phyloP scores from a whole-genome alignment of 2,113 vertebrate genomes.

The Cheilinus undulatus region DNA sequence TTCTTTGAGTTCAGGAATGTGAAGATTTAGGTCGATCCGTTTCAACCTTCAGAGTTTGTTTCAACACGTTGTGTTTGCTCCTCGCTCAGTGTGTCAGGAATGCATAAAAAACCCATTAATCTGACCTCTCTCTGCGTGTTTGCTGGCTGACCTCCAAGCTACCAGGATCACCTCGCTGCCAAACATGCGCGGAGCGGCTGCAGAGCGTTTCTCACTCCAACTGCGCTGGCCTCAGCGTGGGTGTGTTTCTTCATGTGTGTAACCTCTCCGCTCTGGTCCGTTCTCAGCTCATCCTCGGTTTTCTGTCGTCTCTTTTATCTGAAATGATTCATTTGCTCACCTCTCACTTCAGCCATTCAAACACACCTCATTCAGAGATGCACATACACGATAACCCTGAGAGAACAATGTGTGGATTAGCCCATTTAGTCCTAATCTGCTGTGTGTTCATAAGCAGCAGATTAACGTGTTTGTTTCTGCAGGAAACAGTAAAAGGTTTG shows the following conservation, averaged over 20 bases:
- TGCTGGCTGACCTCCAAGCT: slow-evolving; percentile 54
- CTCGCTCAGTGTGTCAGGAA: slow-evolving; percentile 9
- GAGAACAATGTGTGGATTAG: slow-evolving; percentile 41
- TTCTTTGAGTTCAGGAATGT: slow-evolving; percentile 2
- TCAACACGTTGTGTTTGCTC: slow-evolving; percentile 28
- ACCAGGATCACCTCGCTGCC: slow-evolving; percentile 29
- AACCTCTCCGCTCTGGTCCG: background rate
- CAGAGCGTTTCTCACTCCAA: slow-evolving; percentile 42
- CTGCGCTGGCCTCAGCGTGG: slow-evolving; percentile 18
- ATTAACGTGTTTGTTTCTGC: slow-evolving; percentile 29
- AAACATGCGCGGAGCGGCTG: slow-evolving; percentile 50
- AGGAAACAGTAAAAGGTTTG: background rate
- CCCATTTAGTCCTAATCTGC: slow-evolving; percentile 24
- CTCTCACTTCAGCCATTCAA: background rate
- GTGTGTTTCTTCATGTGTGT: background rate
- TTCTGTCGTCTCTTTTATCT: background rate
- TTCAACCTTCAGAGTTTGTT: slow-evolving; percentile 17
- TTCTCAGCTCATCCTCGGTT: background rate
- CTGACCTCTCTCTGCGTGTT: slow-evolving; percentile 13
- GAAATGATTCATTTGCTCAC: background rate
- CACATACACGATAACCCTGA: background rate
- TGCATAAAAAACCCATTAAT: slow-evolving; percentile 6
- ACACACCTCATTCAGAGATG: background rate
- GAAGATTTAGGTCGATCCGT: background rate
- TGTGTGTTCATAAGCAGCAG: slow-evolving; percentile 30